Evolutionary conservation across 2,113 vertebrate genomes (phyloP).

Genomic region (Cyphotilapia sp.): DNA sequence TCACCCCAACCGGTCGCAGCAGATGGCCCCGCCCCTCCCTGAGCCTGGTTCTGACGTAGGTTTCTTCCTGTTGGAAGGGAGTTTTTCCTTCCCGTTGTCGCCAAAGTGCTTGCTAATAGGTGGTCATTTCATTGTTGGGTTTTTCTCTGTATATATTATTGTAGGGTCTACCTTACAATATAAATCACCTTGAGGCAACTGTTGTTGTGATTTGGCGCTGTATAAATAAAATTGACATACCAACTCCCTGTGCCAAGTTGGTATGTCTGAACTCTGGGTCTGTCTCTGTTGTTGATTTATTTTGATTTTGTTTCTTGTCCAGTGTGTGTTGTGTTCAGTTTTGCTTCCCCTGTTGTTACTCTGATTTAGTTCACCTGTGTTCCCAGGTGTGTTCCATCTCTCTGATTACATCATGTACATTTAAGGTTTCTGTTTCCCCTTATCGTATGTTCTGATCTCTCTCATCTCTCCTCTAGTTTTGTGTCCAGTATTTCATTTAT

Average conservation of each 20-base stretch:
- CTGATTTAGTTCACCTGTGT: neutral
- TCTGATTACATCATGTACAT: neutral
- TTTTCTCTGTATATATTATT: neutral
- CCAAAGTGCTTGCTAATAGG: neutral
- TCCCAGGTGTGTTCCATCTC: neutral
- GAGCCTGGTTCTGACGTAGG: rapidly evolving
- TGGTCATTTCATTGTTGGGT: rapidly evolving
- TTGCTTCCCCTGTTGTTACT: rapidly evolving
- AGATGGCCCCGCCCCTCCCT: neutral
- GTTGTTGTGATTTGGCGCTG: rapidly evolving
- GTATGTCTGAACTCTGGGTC: neutral
- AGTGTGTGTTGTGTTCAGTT: neutral
- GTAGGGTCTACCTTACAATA: neutral
- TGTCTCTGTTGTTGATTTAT: neutral
- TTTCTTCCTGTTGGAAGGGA: neutral
- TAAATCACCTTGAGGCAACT: neutral
- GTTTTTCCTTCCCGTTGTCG: neutral
- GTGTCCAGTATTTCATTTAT: neutral
- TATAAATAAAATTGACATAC: neutral
- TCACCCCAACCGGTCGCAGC: rapidly evolving
- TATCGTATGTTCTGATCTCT: neutral
- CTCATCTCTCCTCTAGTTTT: neutral
- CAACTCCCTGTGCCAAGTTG: neutral
- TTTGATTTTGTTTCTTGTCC: neutral
- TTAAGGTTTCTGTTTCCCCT: neutral